Percentiles rank a stretch among this genome's conserved stretches.
These are phyloP conservation scores for Ormyrus thymus DNA, from an alignment of 2,888 invertebrate genomes.

Conservation along the genomic window DNA sequence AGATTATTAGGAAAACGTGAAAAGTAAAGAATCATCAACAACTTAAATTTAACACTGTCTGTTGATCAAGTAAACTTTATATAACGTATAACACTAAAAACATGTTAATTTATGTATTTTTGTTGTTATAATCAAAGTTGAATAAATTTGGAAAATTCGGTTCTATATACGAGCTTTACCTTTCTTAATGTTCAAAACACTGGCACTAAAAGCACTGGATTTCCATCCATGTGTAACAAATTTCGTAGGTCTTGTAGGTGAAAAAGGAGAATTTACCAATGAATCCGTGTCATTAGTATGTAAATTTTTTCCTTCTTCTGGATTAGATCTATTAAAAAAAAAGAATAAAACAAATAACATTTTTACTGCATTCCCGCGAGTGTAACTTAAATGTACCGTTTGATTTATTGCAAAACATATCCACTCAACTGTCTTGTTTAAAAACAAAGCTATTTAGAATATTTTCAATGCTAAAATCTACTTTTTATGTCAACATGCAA, in stretches of 20 bases:
- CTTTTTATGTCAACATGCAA: constrained; percentile 12
- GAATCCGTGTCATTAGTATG: constrained; percentile 62
- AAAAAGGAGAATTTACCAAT: constrained; percentile 64
- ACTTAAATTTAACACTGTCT: too few species aligned
- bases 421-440: background rate
- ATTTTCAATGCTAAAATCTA: constrained; percentile 5
- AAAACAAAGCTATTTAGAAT: background rate
- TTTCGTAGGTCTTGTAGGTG: constrained; percentile 70
- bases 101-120: too few species aligned
- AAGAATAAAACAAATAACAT: constrained; percentile 29
- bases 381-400: too few species aligned
- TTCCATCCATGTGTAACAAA: constrained; percentile 77
- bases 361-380: too few species aligned
- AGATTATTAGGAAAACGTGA: too few species aligned
- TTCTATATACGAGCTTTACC: constrained; percentile 60
- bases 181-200: constrained; percentile 71
- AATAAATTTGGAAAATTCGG: too few species aligned
- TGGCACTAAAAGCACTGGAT: constrained; percentile 72
- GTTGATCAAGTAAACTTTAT: too few species aligned
- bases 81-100: too few species aligned
- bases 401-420: too few species aligned
- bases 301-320: constrained; percentile 65
- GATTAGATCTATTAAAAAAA: constrained; percentile 61
- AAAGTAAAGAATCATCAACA: too few species aligned
- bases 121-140: too few species aligned